phyloP scores from a whole-genome alignment of 2,888 invertebrate species.

The Tolmerus cingulatus region DNA sequence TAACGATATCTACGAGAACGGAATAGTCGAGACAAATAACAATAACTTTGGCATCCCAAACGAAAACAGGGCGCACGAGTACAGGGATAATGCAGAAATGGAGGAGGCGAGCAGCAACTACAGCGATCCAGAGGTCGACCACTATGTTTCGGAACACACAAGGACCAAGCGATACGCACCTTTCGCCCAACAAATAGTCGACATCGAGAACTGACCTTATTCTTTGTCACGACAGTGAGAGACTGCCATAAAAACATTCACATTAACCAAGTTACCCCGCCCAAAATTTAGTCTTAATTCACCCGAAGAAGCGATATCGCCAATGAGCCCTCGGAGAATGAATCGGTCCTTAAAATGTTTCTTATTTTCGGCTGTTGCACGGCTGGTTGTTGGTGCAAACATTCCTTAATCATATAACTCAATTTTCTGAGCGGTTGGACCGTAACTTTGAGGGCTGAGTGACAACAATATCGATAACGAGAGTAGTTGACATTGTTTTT shows the following conservation, averaged over 20 bases:
- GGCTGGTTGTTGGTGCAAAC: background rate
- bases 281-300: background rate
- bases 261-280: background rate
- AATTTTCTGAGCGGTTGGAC: background rate
- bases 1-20: slow-evolving; percentile 22
- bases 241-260: background rate
- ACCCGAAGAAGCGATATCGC: background rate
- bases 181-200: background rate
- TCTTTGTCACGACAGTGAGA: background rate
- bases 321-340: background rate
- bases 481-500: background rate
- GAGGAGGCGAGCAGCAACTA: slow-evolving; percentile 50
- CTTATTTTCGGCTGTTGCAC: background rate
- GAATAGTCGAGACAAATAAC: slow-evolving; percentile 45
- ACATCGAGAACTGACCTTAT: background rate
- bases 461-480: background rate
- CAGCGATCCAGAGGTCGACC: slow-evolving; percentile 57
- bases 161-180: background rate
- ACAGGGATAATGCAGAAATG: slow-evolving; percentile 23
- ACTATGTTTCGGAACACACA: slow-evolving; percentile 48
- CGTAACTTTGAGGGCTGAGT: background rate
- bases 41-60: slow-evolving; percentile 47
- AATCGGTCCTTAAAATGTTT: background rate
- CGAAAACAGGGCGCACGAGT: background rate
- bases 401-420: background rate